A percentile compares a stretch with the other conserved stretches of the same genome.
These are phyloP conservation scores for Hypothenemus hampei DNA, from an alignment of 1,140 invertebrate species.

Conservation along the genomic window DNA sequence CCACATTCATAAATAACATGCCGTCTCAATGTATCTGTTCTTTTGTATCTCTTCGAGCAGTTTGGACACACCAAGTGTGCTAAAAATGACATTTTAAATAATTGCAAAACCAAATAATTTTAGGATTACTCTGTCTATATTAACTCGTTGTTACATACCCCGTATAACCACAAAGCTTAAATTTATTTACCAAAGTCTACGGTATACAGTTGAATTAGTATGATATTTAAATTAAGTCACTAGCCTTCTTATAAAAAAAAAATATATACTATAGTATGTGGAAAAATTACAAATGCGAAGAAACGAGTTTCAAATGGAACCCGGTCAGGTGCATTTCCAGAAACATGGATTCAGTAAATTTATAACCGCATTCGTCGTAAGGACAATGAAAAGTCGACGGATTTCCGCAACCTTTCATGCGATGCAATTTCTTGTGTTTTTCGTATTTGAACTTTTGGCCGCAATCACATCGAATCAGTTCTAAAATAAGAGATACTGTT, in stretches of 20 bases:
- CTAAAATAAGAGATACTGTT: slow-evolving; percentile 5
- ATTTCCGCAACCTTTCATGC: slow-evolving; percentile 26
- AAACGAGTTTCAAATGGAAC: slow-evolving; percentile 8
- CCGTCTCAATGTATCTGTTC: slow-evolving; percentile 45
- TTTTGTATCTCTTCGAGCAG: slow-evolving; percentile 55
- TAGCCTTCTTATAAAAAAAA: too few species aligned
- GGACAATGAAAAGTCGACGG: slow-evolving; percentile 27
- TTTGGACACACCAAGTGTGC: too few species aligned
- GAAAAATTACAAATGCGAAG: neutral
- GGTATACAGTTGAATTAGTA: too few species aligned
- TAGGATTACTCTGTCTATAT: too few species aligned
- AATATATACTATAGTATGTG: neutral
- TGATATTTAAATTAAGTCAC: too few species aligned
- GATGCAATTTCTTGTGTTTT: slow-evolving; percentile 7
- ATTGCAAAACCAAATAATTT: neutral
- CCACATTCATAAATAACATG: slow-evolving; percentile 62
- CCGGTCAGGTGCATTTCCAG: slow-evolving; percentile 17
- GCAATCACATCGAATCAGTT: slow-evolving; percentile 12
- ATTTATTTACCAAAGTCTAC: too few species aligned
- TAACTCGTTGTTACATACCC: too few species aligned
- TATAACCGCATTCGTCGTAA: slow-evolving; percentile 24
- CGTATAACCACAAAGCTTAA: too few species aligned
- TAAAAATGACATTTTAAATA: neutral
- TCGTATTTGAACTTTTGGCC: slow-evolving; percentile 19
- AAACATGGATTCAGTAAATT: slow-evolving; percentile 25